Base-by-base conservation (phyloP, 2,888 invertebrate genomes). In the Sphinx pinastri region DNA sequence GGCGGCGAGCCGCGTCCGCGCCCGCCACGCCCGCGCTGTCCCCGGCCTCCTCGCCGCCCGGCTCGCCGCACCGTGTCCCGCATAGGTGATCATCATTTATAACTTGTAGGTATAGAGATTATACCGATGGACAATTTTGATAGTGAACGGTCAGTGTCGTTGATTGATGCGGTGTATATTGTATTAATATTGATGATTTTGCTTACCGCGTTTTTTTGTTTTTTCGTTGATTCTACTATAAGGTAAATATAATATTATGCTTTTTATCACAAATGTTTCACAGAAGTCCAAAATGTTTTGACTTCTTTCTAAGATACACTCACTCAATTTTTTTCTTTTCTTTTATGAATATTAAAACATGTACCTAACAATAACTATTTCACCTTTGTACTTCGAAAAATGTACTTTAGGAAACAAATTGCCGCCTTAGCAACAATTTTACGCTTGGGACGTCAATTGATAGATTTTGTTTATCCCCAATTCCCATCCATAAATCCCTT, bases 31-130 rank as follows among this genome's bases (percentile, higher is more conserved):
- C 97, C 0, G 95, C 95, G 69, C 91, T 95, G 52, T 97, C 97
- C 58, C 97, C 97, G 63, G 97, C 97, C 67, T 94, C 95, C 54
- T 97, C 97, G 54, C 97, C 97, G 31, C 95, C 96, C 67, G 96
- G 96, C 72, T 95, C 95, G 74, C 94, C 96, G 67, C 92, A 94
- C 71, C 85, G 94, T 58, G 86, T 88, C 19, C 81, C 84, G 19
- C 91, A 92, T 74, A 91, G 93, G 93, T 92, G 72, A 79, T 66
- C 58, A 60, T 66, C 59, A 25, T 58, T 52, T 51, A 66, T 63
- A 63, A 51, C 59, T 49, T 25, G 55, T 63, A 63, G n/a, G 49
- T 63, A 63, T 59, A 38, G 14, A 59, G 38, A 8, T 16, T 60
- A 14, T 71, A 79, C 79, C 73, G 55, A 55, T 55, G 3, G 11